Percentiles rank a stretch among this genome's conserved stretches.
Evolutionary conservation across 2,888 invertebrate species (phyloP).

Genomic region (Drosophila pseudotalamancana): DNA sequence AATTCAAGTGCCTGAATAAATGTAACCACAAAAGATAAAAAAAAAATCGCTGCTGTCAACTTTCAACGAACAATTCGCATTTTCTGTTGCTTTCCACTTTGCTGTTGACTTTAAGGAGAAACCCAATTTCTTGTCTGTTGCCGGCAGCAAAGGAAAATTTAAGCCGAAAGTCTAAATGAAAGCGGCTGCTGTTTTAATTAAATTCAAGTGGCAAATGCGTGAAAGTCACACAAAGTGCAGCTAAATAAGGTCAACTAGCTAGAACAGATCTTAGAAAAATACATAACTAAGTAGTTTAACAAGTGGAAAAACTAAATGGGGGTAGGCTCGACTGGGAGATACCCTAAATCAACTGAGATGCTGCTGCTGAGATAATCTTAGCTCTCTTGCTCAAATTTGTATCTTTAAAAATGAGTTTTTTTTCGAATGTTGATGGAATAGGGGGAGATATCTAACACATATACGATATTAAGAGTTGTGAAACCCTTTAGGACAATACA

Average conservation of each 20-base stretch:
- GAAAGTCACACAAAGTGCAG: constrained; percentile 15
- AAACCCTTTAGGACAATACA: no score
- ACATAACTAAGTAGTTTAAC: constrained; percentile 50
- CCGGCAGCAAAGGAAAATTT: constrained; percentile 1
- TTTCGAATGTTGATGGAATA: no score
- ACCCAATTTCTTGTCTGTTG: constrained; percentile 1
- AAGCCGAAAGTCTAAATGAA: constrained; percentile 4
- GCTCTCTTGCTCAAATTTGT: no score
- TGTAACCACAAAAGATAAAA: background rate
- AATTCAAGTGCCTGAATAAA: constrained; percentile 38
- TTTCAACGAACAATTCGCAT: background rate
- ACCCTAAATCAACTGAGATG: no score
- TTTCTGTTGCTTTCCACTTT: background rate
- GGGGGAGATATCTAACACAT: no score
- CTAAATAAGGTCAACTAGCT: constrained; percentile 61
- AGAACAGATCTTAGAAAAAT: constrained; percentile 53
- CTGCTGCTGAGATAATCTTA: no score
- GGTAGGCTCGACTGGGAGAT: no score
- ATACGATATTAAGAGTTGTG: no score
- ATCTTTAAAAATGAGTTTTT: no score
- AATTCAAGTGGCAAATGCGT: constrained; percentile 43
- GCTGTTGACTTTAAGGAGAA: constrained; percentile 5
- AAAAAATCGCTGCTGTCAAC: constrained; percentile 14
- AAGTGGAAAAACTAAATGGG: no score
- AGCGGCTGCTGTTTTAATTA: constrained; percentile 54